Conservation (phyloP, 2,797 vertebrate genomes). For the Peromyscus eremicus region DNA sequence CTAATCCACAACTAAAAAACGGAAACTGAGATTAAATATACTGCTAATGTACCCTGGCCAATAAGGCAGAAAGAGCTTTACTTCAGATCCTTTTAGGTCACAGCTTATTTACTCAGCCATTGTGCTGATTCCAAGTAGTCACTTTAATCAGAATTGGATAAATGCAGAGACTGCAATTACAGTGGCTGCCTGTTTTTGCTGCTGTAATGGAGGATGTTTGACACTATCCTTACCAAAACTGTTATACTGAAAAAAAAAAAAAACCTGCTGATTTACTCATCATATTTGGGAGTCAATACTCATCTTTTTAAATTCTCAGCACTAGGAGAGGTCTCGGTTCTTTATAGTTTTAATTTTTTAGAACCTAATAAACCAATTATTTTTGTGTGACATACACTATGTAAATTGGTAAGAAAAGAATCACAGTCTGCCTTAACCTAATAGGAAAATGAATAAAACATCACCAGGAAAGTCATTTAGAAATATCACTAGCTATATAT, state of each 20-base stretch:
- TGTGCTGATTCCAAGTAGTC: neutral
- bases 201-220: neutral
- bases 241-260: neutral
- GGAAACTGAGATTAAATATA: constrained; percentile 47
- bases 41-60: neutral
- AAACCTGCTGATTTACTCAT: neutral
- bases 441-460: neutral
- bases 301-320: neutral
- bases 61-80: neutral
- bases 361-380: neutral
- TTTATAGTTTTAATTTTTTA: constrained; percentile 42
- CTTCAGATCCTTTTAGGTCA: constrained; percentile 29
- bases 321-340: neutral
- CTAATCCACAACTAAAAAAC: constrained; percentile 71
- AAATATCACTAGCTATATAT: neutral
- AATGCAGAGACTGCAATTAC: neutral
- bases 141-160: neutral
- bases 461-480: neutral
- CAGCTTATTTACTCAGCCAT: neutral
- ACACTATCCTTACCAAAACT: neutral
- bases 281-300: neutral
- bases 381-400: neutral
- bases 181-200: neutral
- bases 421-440: neutral
- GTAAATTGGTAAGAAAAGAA: neutral